phyloP scores from a whole-genome alignment of 2,797 vertebrate species.

The Mormyrus hasselquistii region DNA sequence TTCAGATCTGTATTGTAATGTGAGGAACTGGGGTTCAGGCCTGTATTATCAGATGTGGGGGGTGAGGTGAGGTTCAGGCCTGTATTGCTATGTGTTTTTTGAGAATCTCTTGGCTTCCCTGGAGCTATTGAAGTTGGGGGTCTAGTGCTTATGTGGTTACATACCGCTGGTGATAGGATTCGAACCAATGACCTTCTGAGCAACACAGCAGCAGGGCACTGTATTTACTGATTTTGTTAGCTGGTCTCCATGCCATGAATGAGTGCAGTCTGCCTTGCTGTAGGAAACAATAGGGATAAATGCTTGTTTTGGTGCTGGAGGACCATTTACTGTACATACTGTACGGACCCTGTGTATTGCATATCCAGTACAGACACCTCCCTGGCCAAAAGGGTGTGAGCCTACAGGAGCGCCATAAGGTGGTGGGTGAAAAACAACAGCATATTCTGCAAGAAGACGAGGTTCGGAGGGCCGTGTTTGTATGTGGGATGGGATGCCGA shows the following conservation, averaged over 20 bases:
- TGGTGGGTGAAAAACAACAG: not conserved
- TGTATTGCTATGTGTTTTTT: not conserved
- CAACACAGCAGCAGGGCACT: not conserved
- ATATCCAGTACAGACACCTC: not conserved
- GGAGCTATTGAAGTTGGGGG: not conserved
- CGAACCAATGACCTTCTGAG: not conserved
- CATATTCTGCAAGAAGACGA: constrained; percentile 36
- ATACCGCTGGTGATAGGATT: not conserved
- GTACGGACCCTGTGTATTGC: not conserved
- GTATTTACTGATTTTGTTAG: not conserved
- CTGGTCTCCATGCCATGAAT: not conserved
- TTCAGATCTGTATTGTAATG: constrained; percentile 12
- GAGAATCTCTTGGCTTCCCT: not conserved
- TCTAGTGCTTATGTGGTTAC: not conserved
- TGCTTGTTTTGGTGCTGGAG: not conserved
- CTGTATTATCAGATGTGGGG: constrained; percentile 24
- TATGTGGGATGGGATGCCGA: constrained; percentile 45
- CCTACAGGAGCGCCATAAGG: not conserved
- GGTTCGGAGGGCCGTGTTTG: constrained; percentile 45
- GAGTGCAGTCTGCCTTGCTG: not conserved
- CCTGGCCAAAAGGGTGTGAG: not conserved
- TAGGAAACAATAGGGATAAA: not conserved
- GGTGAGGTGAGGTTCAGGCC: not conserved
- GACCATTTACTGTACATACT: not conserved
- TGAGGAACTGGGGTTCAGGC: not conserved